Conservation (phyloP, 2,888 invertebrate genomes). For the Gnatocerus cornutus region DNA sequence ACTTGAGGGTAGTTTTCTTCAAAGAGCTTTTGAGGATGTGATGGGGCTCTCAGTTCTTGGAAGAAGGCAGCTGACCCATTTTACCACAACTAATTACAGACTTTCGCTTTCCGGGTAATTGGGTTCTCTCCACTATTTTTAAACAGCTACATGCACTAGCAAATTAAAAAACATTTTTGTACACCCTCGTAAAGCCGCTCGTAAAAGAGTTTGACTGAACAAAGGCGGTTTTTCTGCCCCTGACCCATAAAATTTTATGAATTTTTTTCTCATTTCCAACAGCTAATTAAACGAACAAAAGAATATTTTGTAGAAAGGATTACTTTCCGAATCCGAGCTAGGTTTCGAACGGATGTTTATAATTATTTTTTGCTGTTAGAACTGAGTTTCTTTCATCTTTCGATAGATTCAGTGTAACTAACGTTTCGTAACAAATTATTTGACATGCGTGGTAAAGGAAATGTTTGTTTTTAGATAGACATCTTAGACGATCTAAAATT, state of each 20-base stretch:
- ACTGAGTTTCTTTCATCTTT: constrained; percentile 5
- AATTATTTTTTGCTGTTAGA: not conserved
- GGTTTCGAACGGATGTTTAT: constrained; percentile 7
- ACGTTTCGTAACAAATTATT: constrained; percentile 10
- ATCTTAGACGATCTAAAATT: constrained; percentile 17
- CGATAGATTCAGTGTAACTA: constrained; percentile 2
- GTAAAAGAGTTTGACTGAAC: constrained; percentile 34
- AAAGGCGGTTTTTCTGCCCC: constrained; percentile 15
- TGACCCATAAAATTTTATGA: constrained; percentile 19
- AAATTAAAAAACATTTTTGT: constrained; percentile 17
- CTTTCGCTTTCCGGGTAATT: constrained; percentile 8
- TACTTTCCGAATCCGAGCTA: not conserved
- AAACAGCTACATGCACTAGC: no score
- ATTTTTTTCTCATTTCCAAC: constrained; percentile 23
- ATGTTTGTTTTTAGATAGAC: constrained; percentile 11
- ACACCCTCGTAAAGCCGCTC: constrained; percentile 21
- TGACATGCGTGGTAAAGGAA: constrained; percentile 5
- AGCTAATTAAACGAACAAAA: constrained; percentile 9
- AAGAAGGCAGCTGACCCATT: constrained; percentile 35
- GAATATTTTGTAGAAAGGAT: constrained; percentile 5
- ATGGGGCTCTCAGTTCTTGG: constrained; percentile 32
- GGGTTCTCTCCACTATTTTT: not conserved
- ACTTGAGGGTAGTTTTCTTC: constrained; percentile 39
- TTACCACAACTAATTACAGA: constrained; percentile 37
- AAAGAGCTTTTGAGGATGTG: constrained; percentile 27